A percentile compares a stretch with the other conserved stretches of the same genome.
phyloP scores from a whole-genome alignment of 2,888 invertebrate genomes.

The Altica lythri region DNA sequence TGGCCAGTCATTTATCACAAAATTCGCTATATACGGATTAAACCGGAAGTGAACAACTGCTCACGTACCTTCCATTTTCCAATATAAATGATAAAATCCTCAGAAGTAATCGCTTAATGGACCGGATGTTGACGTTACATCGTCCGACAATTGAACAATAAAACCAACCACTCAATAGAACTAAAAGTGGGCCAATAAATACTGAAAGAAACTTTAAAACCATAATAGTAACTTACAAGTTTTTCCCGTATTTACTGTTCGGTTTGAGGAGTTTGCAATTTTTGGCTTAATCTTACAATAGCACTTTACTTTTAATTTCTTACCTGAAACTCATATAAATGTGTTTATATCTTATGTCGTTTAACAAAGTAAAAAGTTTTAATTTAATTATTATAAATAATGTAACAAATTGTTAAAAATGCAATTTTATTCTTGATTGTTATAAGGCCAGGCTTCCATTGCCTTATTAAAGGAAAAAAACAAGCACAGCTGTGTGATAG shows the following conservation, averaged over 20 bases:
- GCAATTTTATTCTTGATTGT: no score
- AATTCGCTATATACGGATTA: background rate
- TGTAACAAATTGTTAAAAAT: no score
- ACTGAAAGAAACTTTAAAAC: conserved; percentile 2
- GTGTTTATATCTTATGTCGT: no score
- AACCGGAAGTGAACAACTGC: conserved; percentile 8
- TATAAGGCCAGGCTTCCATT: no score
- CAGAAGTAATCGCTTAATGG: conserved; percentile 19
- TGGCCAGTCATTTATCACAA: background rate
- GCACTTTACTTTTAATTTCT: background rate
- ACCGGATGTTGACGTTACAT: conserved; percentile 19
- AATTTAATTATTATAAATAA: no score
- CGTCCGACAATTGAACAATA: conserved; percentile 13
- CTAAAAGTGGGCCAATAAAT: conserved; percentile 13
- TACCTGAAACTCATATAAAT: conserved; percentile 3
- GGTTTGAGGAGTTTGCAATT: conserved; percentile 3
- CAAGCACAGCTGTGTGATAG: no score
- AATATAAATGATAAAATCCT: conserved; percentile 18
- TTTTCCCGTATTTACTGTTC: background rate
- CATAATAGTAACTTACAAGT: background rate
- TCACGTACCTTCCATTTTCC: conserved; percentile 18
- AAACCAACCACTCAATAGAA: conserved; percentile 11
- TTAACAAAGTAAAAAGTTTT: no score
- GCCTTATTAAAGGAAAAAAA: no score
- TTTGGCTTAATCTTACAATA: background rate